Evolutionary conservation across 1,140 invertebrate genomes (phyloP), one percentile per base, ranked within the genome.

Genomic region (Bombus sylvicola): DNA sequence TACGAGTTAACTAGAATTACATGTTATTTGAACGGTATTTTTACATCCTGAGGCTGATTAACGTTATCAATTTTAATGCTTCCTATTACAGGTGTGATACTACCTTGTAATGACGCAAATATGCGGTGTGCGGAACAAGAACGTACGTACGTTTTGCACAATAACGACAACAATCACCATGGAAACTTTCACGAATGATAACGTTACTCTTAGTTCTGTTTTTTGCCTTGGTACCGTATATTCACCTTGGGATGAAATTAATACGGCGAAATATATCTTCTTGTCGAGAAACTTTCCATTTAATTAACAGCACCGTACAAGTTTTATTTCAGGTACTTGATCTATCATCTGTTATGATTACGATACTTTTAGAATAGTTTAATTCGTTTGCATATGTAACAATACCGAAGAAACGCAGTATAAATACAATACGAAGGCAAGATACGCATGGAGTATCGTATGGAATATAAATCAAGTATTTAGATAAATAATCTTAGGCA

Each of bases 351-450:
- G 22, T 8, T 8, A 53, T 0, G 18, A 22, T 53, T 53, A 53
- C 18, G 0, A 53, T 53, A 53, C 6, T 8, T 53, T 53, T 53
- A 2, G 18, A 22, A 18, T 53, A 18, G 18, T 6, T 18, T 53
- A 8, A 2, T 53, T 8, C 18, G 47, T 22, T 53, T 0, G 47
- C 47, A 0, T 6, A 1, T 1, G 47, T 22, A 22, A 22, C 3
- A 8, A 22, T 53, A 22, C 6, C 0, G 47, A 22, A 18, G 15
- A 8, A 53, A 53, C 18, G 18, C 47, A 0, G 22, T 53, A 53
- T 6, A 6, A 22, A 22, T 22, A 22, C 5, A 0, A 22, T 53
- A 53, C 0, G 6, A 8, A 8, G 1, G 47, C 5, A 8, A 22
- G 18, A 53, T 53, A 53, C 47, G 47, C 47, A 22, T 6, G 18